Evolutionary conservation across 2,888 invertebrate genomes (phyloP).

Genomic region (Dinocampus coccinellae): DNA sequence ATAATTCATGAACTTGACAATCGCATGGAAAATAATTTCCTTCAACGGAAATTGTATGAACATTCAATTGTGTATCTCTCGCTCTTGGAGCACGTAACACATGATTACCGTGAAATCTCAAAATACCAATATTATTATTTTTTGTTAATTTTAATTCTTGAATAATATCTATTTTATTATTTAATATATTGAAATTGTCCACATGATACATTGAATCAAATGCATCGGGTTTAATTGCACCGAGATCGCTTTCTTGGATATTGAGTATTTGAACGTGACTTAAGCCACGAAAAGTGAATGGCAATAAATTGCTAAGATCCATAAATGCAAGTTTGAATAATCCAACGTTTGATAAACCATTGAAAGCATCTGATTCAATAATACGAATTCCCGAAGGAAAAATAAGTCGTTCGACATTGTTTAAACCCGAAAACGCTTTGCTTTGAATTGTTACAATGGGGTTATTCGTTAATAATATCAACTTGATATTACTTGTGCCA

Average conservation of each 20-base stretch:
- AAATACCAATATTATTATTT: slow-evolving; percentile 79
- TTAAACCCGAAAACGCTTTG: slow-evolving; percentile 87
- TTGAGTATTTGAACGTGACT: slow-evolving; percentile 82
- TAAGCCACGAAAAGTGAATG: slow-evolving; percentile 83
- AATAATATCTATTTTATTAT: slow-evolving; percentile 88
- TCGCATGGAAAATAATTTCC: slow-evolving; percentile 90
- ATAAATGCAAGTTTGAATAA: slow-evolving; percentile 85
- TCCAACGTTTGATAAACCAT: slow-evolving; percentile 85
- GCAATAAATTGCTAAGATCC: slow-evolving; percentile 80
- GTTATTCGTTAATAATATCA: slow-evolving; percentile 87
- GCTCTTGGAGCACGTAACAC: slow-evolving; percentile 81
- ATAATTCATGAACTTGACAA: slow-evolving; percentile 83
- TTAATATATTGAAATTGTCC: slow-evolving; percentile 81
- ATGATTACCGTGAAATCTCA: slow-evolving; percentile 87
- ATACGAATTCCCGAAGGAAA: slow-evolving; percentile 84
- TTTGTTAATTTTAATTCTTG: slow-evolving; percentile 80
- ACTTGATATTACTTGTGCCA: slow-evolving; percentile 85
- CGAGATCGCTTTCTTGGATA: slow-evolving; percentile 86
- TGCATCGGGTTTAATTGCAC: slow-evolving; percentile 78
- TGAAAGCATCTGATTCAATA: slow-evolving; percentile 85
- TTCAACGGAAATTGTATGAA: slow-evolving; percentile 79
- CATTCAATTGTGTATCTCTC: slow-evolving; percentile 79
- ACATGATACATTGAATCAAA: slow-evolving; percentile 83
- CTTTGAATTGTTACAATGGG: slow-evolving; percentile 84
- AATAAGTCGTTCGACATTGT: slow-evolving; percentile 85